Evolutionary conservation across 2,113 vertebrate genomes (phyloP).

Genomic region (Callopanchax toddi): DNA sequence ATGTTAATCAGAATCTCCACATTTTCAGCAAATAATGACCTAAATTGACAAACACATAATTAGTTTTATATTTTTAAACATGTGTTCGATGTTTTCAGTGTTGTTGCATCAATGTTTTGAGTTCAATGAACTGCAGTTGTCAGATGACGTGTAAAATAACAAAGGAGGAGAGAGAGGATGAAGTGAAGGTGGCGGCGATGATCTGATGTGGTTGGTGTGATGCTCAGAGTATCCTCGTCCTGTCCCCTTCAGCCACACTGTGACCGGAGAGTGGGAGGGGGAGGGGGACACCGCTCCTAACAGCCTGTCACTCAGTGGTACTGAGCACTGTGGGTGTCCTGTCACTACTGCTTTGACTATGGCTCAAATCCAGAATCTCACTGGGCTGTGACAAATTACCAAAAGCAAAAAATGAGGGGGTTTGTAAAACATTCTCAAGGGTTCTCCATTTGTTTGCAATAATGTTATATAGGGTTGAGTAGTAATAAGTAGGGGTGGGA

Average conservation of each 20-base stretch:
- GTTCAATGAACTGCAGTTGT: neutral
- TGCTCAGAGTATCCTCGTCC: constrained; percentile 41
- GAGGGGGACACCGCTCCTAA: constrained; percentile 58
- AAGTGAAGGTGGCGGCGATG: constrained; percentile 39
- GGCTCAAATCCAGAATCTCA: too few relatives aligned
- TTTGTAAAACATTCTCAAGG: too few relatives aligned
- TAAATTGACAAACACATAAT: neutral
- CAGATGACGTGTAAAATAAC: constrained; percentile 16
- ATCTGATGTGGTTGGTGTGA: constrained; percentile 55
- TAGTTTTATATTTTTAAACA: too few relatives aligned
- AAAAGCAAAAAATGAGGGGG: too few relatives aligned
- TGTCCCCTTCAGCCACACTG: constrained; percentile 60
- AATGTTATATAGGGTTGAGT: too few relatives aligned
- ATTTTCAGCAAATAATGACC: neutral
- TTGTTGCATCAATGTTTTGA: constrained; percentile 1
- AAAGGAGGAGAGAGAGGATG: neutral
- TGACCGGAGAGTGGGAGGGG: constrained; percentile 45
- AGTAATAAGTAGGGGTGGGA: too few relatives aligned
- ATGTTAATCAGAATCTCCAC: neutral
- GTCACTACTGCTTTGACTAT: neutral
- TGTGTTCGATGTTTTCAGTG: constrained; percentile 3
- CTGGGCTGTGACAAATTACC: too few relatives aligned
- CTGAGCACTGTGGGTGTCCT: constrained; percentile 2
- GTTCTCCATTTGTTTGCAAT: too few relatives aligned
- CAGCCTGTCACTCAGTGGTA: constrained; percentile 60